A percentile compares a stretch with the other conserved stretches of the same genome.
These are phyloP conservation scores for Entomyzon cyanotis DNA, from an alignment of 2,113 vertebrate species.

Conservation along the genomic window DNA sequence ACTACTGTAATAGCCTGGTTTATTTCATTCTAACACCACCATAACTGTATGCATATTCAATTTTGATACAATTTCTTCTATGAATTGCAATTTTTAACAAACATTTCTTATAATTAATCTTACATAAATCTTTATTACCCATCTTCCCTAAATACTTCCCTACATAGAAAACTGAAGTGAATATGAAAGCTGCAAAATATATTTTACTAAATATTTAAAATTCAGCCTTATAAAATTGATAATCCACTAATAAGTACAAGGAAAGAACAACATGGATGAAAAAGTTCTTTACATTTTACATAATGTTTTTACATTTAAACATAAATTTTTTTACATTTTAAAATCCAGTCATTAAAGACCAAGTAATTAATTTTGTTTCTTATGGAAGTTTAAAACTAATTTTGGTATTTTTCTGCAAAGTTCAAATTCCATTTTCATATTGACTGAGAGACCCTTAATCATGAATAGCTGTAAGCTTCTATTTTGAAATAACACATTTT, in stretches of 20 bases:
- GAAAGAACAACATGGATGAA: not conserved
- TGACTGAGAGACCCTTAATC: not conserved
- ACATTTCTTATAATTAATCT: not conserved
- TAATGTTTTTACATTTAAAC: no score
- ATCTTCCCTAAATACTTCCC: not conserved
- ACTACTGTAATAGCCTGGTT: not conserved
- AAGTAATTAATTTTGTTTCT: not conserved
- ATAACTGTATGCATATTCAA: not conserved
- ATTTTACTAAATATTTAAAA: not conserved
- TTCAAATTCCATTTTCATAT: not conserved
- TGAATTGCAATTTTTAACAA: not conserved
- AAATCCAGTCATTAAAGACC: not conserved
- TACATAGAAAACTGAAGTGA: not conserved
- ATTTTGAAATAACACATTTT: not conserved
- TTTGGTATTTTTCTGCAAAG: not conserved
- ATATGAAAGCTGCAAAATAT: not conserved
- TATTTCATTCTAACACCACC: not conserved
- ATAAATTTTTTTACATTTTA: not conserved
- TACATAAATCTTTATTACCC: not conserved
- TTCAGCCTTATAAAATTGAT: not conserved
- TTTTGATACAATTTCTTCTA: not conserved
- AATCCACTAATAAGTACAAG: not conserved
- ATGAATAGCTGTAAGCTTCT: not conserved
- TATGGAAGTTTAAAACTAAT: not conserved
- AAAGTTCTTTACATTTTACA: not conserved